These are phyloP conservation scores for Pelmatolapia mariae DNA, from an alignment of 2,113 vertebrate genomes.

Conservation along the genomic window DNA sequence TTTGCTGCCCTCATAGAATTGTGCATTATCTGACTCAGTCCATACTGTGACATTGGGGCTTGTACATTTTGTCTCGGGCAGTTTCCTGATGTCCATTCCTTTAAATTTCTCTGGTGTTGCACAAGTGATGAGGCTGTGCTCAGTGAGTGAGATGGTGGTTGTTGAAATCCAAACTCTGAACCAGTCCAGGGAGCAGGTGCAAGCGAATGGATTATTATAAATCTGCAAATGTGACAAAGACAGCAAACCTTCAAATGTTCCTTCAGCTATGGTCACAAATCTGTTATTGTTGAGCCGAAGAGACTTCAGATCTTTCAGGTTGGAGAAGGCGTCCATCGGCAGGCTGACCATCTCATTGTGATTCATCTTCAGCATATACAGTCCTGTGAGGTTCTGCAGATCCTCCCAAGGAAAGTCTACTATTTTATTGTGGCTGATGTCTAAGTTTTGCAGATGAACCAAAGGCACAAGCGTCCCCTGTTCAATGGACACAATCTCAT, in stretches of 20 bases:
- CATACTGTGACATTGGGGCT: constrained; percentile 71
- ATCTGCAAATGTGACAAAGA: constrained; percentile 90
- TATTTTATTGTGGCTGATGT: constrained; percentile 90
- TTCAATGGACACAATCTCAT: constrained; percentile 80
- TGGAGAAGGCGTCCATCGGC: constrained; percentile 79
- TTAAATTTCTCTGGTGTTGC: constrained; percentile 75
- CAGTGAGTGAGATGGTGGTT: constrained; percentile 77
- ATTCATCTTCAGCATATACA: constrained; percentile 93
- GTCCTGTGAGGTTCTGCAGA: constrained; percentile 81
- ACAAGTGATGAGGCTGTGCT: constrained; percentile 78
- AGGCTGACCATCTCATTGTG: constrained; percentile 84
- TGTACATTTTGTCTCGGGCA: constrained; percentile 73
- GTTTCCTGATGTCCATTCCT: constrained; percentile 66
- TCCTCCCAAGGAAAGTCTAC: constrained; percentile 90
- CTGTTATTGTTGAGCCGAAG: constrained; percentile 92
- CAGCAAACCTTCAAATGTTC: constrained; percentile 83
- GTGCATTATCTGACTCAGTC: constrained; percentile 58
- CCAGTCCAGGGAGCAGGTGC: constrained; percentile 86
- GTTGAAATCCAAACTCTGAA: constrained; percentile 85
- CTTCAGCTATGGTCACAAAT: constrained; percentile 77
- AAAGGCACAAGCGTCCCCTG: constrained; percentile 74
- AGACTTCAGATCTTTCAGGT: constrained; percentile 82
- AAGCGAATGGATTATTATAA: constrained; percentile 86
- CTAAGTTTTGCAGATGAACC: constrained; percentile 86
- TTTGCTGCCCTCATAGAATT: constrained; percentile 69